Base-by-base conservation (phyloP, 2,113 vertebrate genomes). In the Thryonomys swinderianus region DNA sequence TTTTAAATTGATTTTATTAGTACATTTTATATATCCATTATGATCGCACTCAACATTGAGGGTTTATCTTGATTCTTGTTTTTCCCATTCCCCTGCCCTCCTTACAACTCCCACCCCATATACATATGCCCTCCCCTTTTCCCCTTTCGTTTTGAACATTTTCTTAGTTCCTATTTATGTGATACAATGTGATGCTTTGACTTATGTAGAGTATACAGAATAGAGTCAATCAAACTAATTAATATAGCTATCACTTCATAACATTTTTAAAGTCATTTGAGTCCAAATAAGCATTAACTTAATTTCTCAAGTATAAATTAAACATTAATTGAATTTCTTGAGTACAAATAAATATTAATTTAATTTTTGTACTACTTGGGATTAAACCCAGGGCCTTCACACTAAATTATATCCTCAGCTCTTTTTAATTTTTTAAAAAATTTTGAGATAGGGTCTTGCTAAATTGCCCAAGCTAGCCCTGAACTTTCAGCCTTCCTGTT, bases 251-350 rank as follows among this genome's bases (percentile, higher is more conserved):
- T 48, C 37, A 82, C 37, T 11, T 64, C 59, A 34, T 64, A 84
- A 62, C 27, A 34, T 34, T 84, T 64, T 34, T 13, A 84, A 95
- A 76, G 67, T 90, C 81, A 90, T 55, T 90, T 61, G 92, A 96
- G 45, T 87, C 67, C 48, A 96, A 96, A 82, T 91, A 76, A 95
- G 71, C 51, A 82, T 89, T 81, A 92, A 91, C 30, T 73, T 87
- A 67, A 79, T 74, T 86, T 57, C 76, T 90, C 66, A 84, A 84
- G 69, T 53, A 53, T 88, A 91, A 87, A 91, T 73, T 84, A 85
- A 91, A 86, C 62, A 87, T 45, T 62, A 93, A 55, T 93, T 85
- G 27, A 87, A 88, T 91, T 94, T 85, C 61, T 87, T 74, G 83
- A 88, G 78, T 79, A 71, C 76, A 91, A 84, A 69, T 84, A 79